Percentiles rank a stretch among this genome's conserved stretches.
Conservation (phyloP, 2,113 vertebrate species). For the Heteronetta atricapilla region DNA sequence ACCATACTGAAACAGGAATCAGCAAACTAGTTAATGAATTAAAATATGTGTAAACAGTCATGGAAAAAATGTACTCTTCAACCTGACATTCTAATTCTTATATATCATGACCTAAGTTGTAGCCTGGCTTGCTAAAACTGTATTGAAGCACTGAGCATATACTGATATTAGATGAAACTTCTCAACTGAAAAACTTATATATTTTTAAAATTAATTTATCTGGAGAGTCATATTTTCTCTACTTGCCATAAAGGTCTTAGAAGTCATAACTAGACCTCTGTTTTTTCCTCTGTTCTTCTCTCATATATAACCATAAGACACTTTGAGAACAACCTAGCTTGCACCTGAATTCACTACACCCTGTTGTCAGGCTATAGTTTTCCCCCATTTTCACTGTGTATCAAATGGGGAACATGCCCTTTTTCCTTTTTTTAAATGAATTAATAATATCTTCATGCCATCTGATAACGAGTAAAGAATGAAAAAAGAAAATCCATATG, state of each 20-base stretch:
- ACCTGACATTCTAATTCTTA: background rate
- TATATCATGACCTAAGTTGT: too few species aligned
- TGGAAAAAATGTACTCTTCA: background rate
- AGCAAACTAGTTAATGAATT: background rate
- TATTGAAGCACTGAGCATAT: background rate
- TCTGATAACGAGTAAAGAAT: background rate
- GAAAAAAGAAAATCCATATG: background rate
- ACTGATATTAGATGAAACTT: background rate
- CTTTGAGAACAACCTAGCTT: background rate
- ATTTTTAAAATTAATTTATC: background rate
- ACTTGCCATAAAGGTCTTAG: background rate
- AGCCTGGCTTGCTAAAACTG: background rate
- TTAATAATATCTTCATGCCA: background rate
- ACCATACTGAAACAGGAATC: background rate
- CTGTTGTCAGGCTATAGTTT: background rate
- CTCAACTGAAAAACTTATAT: background rate
- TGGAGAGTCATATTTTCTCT: background rate
- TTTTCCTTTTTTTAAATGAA: background rate
- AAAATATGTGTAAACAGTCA: background rate
- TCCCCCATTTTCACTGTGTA: background rate
- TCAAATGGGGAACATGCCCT: background rate
- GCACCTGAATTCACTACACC: background rate
- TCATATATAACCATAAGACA: too few species aligned
- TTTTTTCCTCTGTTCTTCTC: background rate
- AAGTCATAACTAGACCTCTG: background rate